These are phyloP conservation scores for Bubo blakistoni DNA, from an alignment of 2,113 vertebrate species.

Conservation along the genomic window DNA sequence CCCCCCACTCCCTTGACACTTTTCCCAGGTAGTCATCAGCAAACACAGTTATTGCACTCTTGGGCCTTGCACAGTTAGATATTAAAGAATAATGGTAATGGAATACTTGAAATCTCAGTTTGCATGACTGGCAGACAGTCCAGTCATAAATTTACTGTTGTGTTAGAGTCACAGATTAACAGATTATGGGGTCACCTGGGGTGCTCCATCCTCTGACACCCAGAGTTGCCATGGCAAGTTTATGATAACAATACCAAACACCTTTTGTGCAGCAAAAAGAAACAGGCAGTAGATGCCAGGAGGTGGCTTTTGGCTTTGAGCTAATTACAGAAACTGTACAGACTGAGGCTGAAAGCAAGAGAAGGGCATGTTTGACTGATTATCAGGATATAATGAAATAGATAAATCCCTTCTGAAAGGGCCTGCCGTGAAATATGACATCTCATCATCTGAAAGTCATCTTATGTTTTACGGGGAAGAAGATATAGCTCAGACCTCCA, in stretches of 20 bases:
- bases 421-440: not conserved
- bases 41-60: not conserved
- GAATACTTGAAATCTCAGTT: not conserved
- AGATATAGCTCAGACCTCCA: not conserved
- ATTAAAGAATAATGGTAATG: not conserved
- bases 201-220: not conserved
- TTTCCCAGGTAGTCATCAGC: not conserved
- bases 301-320: not conserved
- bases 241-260: not conserved
- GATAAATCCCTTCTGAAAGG: not conserved
- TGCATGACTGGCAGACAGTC: not conserved
- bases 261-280: not conserved
- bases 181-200: not conserved
- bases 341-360: not conserved
- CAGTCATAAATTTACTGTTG: not conserved
- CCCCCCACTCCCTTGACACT: not conserved
- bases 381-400: not conserved
- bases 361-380: not conserved
- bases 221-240: not conserved
- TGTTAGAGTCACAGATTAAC: not conserved
- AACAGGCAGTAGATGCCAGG: not conserved
- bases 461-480: not conserved
- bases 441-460: not conserved
- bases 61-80: not conserved
- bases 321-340: not conserved